Evolutionary conservation across 2,113 vertebrate species (phyloP).

Genomic region (Plotosus lineatus): DNA sequence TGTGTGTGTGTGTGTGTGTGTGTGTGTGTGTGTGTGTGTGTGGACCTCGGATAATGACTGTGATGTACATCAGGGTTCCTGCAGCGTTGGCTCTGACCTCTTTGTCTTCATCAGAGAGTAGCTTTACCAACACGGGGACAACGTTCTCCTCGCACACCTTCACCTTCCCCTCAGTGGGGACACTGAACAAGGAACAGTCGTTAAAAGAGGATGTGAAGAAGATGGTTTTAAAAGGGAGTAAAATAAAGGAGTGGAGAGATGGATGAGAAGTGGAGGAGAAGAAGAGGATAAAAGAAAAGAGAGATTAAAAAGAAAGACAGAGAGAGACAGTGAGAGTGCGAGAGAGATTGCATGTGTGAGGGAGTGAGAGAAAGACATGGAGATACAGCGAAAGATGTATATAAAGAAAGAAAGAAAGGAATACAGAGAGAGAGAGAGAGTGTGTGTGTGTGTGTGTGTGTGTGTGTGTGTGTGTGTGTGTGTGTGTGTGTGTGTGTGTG

Average conservation of each 20-base stretch:
- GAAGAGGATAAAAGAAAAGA: too few species aligned
- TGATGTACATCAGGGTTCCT: conserved; percentile 80
- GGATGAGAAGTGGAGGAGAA: too few species aligned
- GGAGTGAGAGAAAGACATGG: too few species aligned
- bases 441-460: too few species aligned
- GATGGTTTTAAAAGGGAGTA: background rate
- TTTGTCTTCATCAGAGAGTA: conserved; percentile 70
- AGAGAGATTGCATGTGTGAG: too few species aligned
- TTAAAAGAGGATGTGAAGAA: background rate
- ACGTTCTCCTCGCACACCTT: conserved; percentile 69
- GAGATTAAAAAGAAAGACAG: too few species aligned
- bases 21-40: conserved; percentile 11
- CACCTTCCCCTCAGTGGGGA: conserved; percentile 77
- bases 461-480: too few species aligned
- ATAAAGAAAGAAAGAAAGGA: too few species aligned
- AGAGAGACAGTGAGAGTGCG: too few species aligned
- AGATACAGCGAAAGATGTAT: too few species aligned
- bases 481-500: too few species aligned
- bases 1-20: conserved; percentile 12
- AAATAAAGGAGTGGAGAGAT: background rate
- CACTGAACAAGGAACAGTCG: conserved; percentile 57
- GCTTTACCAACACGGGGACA: conserved; percentile 73
- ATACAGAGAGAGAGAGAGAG: background rate
- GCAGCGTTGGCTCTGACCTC: conserved; percentile 73
- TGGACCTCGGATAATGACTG: conserved; percentile 78